Evolutionary conservation across 2,113 vertebrate species (phyloP).

Genomic region (Melanostigma gelatinosum): DNA sequence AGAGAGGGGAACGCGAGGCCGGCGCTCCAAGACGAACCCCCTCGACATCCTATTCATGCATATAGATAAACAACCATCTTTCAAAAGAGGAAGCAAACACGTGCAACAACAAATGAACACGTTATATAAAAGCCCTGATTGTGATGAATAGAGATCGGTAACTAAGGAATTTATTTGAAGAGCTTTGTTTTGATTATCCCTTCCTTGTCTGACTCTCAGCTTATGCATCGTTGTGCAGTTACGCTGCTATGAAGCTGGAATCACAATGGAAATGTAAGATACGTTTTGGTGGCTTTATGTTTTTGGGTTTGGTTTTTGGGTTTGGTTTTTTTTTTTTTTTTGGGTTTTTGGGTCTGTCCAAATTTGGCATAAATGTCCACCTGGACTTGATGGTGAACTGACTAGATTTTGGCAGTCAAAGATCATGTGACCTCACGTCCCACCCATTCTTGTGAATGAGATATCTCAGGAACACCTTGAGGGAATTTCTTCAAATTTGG

Average conservation of each 20-base stretch:
- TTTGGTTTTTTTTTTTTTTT: too few species aligned
- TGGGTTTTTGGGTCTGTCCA: background rate
- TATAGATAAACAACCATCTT: slow-evolving; percentile 20
- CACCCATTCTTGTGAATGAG: background rate
- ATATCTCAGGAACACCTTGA: background rate
- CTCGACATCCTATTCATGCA: slow-evolving; percentile 21
- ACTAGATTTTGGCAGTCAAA: background rate
- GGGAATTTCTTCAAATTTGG: background rate
- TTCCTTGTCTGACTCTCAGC: background rate
- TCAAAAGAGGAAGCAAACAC: background rate
- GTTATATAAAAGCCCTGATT: background rate
- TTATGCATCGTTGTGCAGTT: background rate
- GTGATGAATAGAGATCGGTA: background rate
- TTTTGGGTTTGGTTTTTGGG: too few species aligned
- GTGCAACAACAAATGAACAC: background rate
- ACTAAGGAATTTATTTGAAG: background rate
- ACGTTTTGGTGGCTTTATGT: background rate
- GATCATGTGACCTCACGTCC: background rate
- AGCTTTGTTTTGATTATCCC: slow-evolving; percentile 6
- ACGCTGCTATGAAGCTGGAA: background rate
- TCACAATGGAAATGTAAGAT: slow-evolving; percentile 8
- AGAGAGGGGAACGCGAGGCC: slow-evolving; percentile 16
- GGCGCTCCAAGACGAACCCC: background rate
- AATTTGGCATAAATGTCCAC: background rate
- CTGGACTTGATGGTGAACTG: background rate